Base-by-base conservation (phyloP, 2,888 invertebrate species). In the Dicyrtomina minuta region DNA sequence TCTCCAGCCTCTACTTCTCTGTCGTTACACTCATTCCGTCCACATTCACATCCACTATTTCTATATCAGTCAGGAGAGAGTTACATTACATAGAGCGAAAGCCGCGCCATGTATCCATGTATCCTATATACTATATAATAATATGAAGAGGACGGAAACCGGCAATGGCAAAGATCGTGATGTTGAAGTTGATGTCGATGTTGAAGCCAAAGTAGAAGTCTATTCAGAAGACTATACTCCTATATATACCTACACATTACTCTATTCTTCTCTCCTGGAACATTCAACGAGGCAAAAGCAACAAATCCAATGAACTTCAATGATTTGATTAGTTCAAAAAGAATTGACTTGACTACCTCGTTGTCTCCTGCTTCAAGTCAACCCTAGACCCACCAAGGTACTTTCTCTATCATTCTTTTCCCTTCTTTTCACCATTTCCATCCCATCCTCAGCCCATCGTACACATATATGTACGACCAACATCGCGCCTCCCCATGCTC, bases 251-350 rank as follows among this genome's bases (percentile, higher is more conserved):
- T n/a, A n/a, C n/a, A n/a, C n/a, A n/a, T n/a, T n/a, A 5, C 33
- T 33, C 33, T 33, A 33, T 33, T 33, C 33, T 33, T 33, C 33
- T 33, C 33, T 33, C 44, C 61, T 53, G 24, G 39, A 39, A 17
- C 53, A 49, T 67, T 55, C 55, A 20, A 56, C 56, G 44, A 56
- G n/a, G 56, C 44, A 56, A 61, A 53, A 61, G 27, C 61, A 61
- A 53, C 68, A 68, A 68, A 68, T 68, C 58, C 58, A 69, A 69
- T 69, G 62, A 69, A 64, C 46, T 58, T 27, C 44, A 51, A 68
- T 49, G 26, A 62, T 62, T 62, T 53, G 51, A 53, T 53, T 53
- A 53, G 51, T 53, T 8, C 20, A 53, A 53, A 17, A 53, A 53
- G 51, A 53, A 17, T 53, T 53, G 51, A 53, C 60, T 60, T 60